Evolutionary conservation across 2,113 vertebrate genomes (phyloP), one percentile per base, ranked within the genome.

Genomic region (Prunella fulvescens): DNA sequence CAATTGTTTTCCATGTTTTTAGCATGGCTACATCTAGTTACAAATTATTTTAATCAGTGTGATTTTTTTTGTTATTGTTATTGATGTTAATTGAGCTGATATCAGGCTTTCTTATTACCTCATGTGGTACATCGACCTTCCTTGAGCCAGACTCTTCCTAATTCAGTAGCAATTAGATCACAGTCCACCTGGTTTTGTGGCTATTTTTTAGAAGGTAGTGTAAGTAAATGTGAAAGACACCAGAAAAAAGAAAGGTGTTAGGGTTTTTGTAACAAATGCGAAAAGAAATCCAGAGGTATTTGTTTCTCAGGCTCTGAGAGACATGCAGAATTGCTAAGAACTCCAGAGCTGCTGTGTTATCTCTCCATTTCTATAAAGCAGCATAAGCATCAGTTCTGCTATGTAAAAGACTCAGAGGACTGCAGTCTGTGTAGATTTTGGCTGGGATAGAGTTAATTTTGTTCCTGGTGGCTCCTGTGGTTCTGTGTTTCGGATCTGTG

Each of bases 401-500:
- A 15, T 19, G 11, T 81, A 33, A 66, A 77, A 74, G 29, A 50
- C n/a, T 54, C 40, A 33, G 23, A 2, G 11, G 12, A 29, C 20
- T 71, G 12, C 39, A 86, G 20, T 14, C 6, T 25, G 5, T 44
- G 16, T 19, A 44, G 40, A 23, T 61, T 67, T 74, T 10, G 15
- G 19, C 25, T 54, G 22, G 26, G 22, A 18, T 7, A 25, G 22
- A 48, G 31, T 28, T 28, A 6, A 15, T 24, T 86, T 60, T 47
- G 6, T 37, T 17, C n/a, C 31, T 28, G 11, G 9, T 28, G 26
- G 19, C 10, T 72, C 16, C 40, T 29, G 12, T 44, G 35, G 13
- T 20, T 54, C 16, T 45, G 33, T 67, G 11, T 25, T 67, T 47
- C 0, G 0, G 24, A 28, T n/a, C 20, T 45, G 28, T 20, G 11